Evolutionary conservation across 2,888 invertebrate genomes (phyloP).

Genomic region (Caenorhabditis sp.): DNA sequence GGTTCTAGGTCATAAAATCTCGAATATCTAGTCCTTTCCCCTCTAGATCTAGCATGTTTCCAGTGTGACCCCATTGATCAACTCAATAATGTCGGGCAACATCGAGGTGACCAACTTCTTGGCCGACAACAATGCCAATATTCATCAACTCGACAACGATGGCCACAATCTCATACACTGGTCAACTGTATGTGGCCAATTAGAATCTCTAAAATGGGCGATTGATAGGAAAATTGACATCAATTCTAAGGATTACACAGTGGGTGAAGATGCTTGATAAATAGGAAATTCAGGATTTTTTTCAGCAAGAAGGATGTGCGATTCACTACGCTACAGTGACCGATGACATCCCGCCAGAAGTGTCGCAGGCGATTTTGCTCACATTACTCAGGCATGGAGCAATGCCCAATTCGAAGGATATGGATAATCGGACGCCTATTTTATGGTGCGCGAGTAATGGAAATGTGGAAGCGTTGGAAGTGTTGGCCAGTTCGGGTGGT

Average conservation of each 20-base stretch:
- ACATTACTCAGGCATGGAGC: slow-evolving; percentile 75
- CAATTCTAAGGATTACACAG: slow-evolving; percentile 44
- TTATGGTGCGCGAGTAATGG: slow-evolving; percentile 98
- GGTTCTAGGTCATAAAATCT: too few relatives aligned
- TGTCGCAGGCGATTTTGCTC: slow-evolving; percentile 54
- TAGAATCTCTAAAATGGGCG: slow-evolving; percentile 53
- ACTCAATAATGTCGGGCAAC: slow-evolving; percentile 92
- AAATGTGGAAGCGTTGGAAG: slow-evolving; percentile 87
- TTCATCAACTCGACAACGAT: slow-evolving; percentile 89
- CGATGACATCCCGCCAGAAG: slow-evolving; percentile 53
- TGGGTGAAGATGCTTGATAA: slow-evolving; percentile 9
- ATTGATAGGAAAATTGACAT: slow-evolving; percentile 52
- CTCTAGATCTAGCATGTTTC: slow-evolving; percentile 3
- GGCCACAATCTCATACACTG: slow-evolving; percentile 95
- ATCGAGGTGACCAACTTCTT: slow-evolving; percentile 85
- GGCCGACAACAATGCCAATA: slow-evolving; percentile 85
- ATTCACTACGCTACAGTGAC: slow-evolving; percentile 96
- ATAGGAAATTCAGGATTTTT: neutral
- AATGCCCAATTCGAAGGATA: slow-evolving; percentile 85
- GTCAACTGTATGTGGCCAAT: slow-evolving; percentile 80
- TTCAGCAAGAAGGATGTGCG: slow-evolving; percentile 86
- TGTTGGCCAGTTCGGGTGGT: slow-evolving; percentile 86
- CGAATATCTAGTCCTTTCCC: too few relatives aligned
- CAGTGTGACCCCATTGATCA: slow-evolving; percentile 86
- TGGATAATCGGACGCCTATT: slow-evolving; percentile 90